phyloP scores from a whole-genome alignment of 2,797 vertebrate species.

The Epinephelus malabaricus region DNA sequence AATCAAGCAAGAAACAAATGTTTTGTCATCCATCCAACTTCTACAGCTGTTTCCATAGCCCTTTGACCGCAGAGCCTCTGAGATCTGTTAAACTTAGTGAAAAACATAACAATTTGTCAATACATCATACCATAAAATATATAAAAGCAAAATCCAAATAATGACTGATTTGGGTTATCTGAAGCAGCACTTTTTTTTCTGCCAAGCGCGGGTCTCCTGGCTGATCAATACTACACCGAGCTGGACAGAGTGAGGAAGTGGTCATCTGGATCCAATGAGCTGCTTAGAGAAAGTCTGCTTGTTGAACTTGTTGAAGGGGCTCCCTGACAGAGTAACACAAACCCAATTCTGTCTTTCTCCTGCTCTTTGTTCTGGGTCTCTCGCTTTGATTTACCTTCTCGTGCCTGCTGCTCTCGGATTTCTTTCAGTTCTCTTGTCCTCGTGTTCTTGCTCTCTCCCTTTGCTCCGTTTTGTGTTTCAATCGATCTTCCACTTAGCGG shows the following conservation, averaged over 20 bases:
- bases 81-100: conserved; percentile 38
- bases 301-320: conserved; percentile 83
- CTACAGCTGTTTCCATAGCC: conserved; percentile 55
- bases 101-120: conserved; percentile 49
- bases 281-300: conserved; percentile 76
- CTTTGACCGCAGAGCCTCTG: conserved; percentile 48
- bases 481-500: conserved; percentile 66
- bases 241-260: conserved; percentile 64
- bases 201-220: conserved; percentile 46
- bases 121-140: conserved; percentile 63
- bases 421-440: conserved; percentile 42
- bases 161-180: conserved; percentile 54
- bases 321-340: conserved; percentile 79
- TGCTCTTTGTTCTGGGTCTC: conserved; percentile 52
- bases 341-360: conserved; percentile 63
- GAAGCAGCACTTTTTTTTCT: conserved; percentile 33
- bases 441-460: conserved; percentile 17
- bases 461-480: conserved; percentile 42
- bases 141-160: conserved; percentile 57
- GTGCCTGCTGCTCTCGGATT: conserved; percentile 33
- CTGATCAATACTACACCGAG: conserved; percentile 59
- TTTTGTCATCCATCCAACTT: conserved; percentile 60
- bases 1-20: conserved; percentile 50
- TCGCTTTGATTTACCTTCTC: conserved; percentile 50
- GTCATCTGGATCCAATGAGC: conserved; percentile 88